Base-by-base conservation (phyloP, 2,113 vertebrate species). In the Erinaceus europaeus region DNA sequence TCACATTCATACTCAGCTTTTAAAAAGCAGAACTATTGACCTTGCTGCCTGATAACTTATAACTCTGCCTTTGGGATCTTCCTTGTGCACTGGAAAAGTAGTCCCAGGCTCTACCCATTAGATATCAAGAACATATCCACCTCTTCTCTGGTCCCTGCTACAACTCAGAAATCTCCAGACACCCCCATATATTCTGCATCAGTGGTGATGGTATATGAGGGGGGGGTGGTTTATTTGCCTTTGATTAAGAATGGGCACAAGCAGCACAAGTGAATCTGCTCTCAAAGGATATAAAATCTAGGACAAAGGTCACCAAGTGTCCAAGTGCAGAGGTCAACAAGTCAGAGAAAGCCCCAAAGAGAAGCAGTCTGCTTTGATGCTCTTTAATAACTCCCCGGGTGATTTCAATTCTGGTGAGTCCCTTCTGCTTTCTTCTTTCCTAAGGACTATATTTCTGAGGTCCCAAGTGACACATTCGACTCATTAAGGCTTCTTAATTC, bases 401-500 rank as follows among this genome's bases (percentile, higher is more conserved):
- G 72, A 48, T 86, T 77, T 80, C 82, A 57, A 57, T 75, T 74
- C 74, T 15, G 4, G 69, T 0, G 14, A 81, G 87, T 90, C 74
- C 82, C 86, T 77, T 87, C 92, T 82, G 83, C 85, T 67, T 87
- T 65, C 53, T 82, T 75, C 89, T 87, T 87, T 79, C 86, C 92
- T 81, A 72, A 84, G 93, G 84, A 90, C 80, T 88, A 55, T 86
- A 74, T 90, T 90, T 96, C 89, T 90, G 84, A 87, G 89, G 84
- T 92, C 92, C 80, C 92, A 61, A 74, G 93, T 83, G 89, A 91
- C 90, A 88, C 86, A 84, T 85, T 74, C 8, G 25, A 93, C 90
- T 86, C 81, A 76, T 93, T 80, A 94, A 93, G 91, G 67, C 52
- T 79, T 94, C 92, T 59, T 90, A 91, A 93, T 96, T 95, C 94